phyloP scores from a whole-genome alignment of 2,797 vertebrate species.

The Protonibea diacanthus region DNA sequence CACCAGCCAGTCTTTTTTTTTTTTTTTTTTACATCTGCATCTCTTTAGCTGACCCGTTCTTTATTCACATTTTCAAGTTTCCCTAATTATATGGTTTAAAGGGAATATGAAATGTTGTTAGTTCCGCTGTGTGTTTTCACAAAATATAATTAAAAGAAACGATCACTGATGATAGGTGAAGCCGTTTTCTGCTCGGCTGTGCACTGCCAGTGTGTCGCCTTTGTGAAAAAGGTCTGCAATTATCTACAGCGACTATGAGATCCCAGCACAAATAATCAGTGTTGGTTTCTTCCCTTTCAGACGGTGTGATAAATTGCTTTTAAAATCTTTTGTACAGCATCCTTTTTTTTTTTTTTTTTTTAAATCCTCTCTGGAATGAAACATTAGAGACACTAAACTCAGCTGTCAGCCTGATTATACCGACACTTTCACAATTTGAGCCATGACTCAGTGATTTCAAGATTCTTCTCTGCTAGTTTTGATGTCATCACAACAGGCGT shows the following conservation, averaged over 20 bases:
- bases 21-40: not conserved
- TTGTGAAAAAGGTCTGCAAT: conserved; percentile 51
- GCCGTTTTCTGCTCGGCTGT: conserved; percentile 17
- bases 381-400: conserved; percentile 8
- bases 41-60: not conserved
- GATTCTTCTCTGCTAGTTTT: not conserved
- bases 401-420: conserved; percentile 19
- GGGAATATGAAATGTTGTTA: conserved; percentile 23
- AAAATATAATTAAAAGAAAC: conserved; percentile 46
- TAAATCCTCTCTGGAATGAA: conserved; percentile 1
- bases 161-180: conserved; percentile 18
- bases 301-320: conserved; percentile 41
- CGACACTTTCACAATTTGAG: not conserved
- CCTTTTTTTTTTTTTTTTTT: conserved; percentile 34
- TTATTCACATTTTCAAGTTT: conserved; percentile 9
- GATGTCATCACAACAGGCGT: not conserved
- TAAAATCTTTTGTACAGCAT: conserved; percentile 27
- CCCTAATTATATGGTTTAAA: conserved; percentile 26
- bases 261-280: conserved; percentile 40
- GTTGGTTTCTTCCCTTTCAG: conserved; percentile 50
- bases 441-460: not conserved
- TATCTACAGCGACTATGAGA: conserved; percentile 41
- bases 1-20: not conserved
- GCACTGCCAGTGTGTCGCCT: conserved; percentile 39
- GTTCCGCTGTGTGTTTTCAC: conserved; percentile 25